Evolutionary conservation across 2,113 vertebrate genomes (phyloP).

Genomic region (Lethenteron camtschaticum): DNA sequence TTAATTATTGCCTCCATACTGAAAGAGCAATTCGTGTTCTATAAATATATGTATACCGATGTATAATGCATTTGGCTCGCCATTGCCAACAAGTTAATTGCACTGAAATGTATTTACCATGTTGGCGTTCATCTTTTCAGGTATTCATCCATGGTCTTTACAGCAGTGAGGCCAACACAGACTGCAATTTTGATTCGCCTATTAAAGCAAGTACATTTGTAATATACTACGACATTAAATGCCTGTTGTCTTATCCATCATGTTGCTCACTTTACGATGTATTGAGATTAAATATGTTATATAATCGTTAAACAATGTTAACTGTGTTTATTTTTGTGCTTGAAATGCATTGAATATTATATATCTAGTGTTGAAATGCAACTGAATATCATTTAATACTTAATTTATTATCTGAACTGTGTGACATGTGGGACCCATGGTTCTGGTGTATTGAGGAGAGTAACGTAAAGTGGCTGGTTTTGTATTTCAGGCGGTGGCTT

Average conservation of each 20-base stretch:
- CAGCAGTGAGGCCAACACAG: not conserved
- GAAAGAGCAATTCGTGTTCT: no score
- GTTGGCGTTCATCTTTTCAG: not conserved
- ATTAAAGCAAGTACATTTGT: constrained; percentile 53
- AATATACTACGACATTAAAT: no score
- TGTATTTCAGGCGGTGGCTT: constrained; percentile 35
- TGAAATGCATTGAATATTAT: not conserved
- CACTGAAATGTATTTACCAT: no score
- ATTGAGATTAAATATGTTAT: not conserved
- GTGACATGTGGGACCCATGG: constrained; percentile 6
- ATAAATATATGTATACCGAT: no score
- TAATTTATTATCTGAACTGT: not conserved
- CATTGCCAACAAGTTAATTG: no score
- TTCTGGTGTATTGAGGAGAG: constrained; percentile 8
- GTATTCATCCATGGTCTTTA: constrained; percentile 1
- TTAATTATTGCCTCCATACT: no score
- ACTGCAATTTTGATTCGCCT: constrained; percentile 55
- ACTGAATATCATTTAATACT: not conserved
- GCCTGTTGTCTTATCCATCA: no score
- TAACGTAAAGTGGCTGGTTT: not conserved
- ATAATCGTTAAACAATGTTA: not conserved
- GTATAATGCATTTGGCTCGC: no score
- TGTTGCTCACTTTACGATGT: no score
- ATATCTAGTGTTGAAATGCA: no score
- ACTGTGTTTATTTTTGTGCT: not conserved